Conservation (phyloP, 2,888 invertebrate genomes). For the Megalurothrips usitatus region DNA sequence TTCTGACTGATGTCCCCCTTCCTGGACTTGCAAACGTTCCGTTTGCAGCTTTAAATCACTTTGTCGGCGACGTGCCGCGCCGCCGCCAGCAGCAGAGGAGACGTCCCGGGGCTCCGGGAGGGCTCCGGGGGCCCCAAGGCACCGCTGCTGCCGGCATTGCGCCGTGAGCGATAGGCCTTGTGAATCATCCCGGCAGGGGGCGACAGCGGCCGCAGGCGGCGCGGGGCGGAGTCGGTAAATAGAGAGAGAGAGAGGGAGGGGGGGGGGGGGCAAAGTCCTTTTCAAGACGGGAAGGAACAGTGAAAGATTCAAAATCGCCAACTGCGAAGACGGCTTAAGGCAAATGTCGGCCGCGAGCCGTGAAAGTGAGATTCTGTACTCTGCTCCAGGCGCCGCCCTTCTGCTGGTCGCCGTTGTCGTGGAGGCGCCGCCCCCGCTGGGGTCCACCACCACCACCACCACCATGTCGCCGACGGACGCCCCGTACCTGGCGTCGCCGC, state of each 20-base stretch:
- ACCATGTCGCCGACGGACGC: neutral
- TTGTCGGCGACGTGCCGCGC: neutral
- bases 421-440: too few relatives aligned
- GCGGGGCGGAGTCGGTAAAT: neutral
- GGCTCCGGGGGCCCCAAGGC: neutral
- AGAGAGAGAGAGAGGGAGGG: too few relatives aligned
- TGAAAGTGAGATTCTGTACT: too few relatives aligned
- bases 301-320: too few relatives aligned
- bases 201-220: neutral
- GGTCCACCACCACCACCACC: neutral
- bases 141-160: neutral
- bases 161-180: neutral
- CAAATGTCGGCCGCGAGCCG: too few relatives aligned
- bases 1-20: neutral
- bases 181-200: neutral
- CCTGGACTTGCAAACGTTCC: constrained; percentile 5
- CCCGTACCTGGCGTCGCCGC: neutral
- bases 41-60: neutral
- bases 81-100: neutral
- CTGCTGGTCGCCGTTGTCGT: neutral
- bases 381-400: neutral
- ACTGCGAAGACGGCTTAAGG: too few relatives aligned
- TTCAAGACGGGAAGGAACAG: too few relatives aligned
- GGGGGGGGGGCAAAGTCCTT: too few relatives aligned
- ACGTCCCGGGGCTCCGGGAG: neutral